Conservation (phyloP, 2,113 vertebrate genomes). For the Alaudala cheleensis region DNA sequence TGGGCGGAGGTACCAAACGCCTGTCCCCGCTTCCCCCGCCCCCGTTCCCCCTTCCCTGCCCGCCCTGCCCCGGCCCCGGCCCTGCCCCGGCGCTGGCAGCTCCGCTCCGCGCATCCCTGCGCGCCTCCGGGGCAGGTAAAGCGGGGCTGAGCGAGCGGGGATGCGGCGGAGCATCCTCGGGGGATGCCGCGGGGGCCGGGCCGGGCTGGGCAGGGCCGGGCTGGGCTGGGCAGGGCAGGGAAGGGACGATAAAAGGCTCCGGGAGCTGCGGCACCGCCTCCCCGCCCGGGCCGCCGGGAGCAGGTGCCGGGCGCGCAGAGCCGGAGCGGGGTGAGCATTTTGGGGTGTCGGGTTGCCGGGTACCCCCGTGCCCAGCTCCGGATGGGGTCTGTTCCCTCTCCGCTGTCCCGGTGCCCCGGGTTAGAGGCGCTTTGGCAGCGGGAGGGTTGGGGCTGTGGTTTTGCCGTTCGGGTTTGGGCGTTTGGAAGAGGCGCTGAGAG, state of each 20-base stretch:
- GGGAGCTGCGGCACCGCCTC: not conserved
- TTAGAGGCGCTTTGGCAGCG: not conserved
- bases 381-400: not conserved
- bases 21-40: too few relatives aligned
- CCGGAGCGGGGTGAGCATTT: not conserved
- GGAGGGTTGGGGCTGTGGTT: not conserved
- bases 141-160: not conserved
- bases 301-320: not conserved
- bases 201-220: accelerated
- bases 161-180: not conserved
- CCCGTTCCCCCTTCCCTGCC: not conserved
- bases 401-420: not conserved
- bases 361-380: not conserved
- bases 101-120: not conserved
- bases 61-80: not conserved
- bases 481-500: accelerated
- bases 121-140: accelerated
- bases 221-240: accelerated
- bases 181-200: not conserved
- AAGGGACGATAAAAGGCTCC: not conserved
- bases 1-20: not conserved
- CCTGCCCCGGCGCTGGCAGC: not conserved
- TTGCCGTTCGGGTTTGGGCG: not conserved
- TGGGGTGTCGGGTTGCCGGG: not conserved
- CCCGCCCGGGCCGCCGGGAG: not conserved